phyloP scores from a whole-genome alignment of 1,140 invertebrate species.

The Platyscapa corneri region DNA sequence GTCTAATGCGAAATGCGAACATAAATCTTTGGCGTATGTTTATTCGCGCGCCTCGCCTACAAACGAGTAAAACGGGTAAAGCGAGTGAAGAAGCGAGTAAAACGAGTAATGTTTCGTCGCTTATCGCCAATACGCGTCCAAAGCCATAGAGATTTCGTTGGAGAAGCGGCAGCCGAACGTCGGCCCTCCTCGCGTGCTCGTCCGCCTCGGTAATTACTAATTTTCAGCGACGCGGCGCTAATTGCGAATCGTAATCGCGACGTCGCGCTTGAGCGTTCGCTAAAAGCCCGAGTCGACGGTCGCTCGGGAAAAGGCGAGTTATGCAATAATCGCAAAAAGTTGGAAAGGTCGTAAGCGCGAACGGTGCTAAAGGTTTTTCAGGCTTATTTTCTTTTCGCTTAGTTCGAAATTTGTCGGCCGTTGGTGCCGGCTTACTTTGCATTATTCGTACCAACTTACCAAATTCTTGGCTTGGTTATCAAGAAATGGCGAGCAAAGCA shows the following conservation, averaged over 20 bases:
- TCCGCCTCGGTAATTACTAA: neutral
- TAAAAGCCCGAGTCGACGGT: no score
- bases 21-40: constrained; percentile 9
- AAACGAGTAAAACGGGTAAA: neutral
- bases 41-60: neutral
- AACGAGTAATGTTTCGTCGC: neutral
- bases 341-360: no score
- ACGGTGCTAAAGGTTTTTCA: no score
- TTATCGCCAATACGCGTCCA: neutral
- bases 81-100: neutral
- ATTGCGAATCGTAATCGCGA: neutral
- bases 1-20: constrained; percentile 28
- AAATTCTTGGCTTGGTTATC: no score
- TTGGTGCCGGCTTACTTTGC: no score
- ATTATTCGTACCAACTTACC: no score
- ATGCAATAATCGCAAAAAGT: no score
- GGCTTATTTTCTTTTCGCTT: no score
- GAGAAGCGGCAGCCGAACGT: neutral
- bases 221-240: neutral
- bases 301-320: no score
- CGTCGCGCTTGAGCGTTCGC: no score
- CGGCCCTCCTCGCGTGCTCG: neutral
- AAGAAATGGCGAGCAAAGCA: no score
- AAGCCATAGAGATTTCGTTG: neutral
- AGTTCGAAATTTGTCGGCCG: no score